Evolutionary conservation across 2,797 vertebrate species (phyloP), one percentile per base, ranked within the genome.

Genomic region (Sciaenops ocellatus): DNA sequence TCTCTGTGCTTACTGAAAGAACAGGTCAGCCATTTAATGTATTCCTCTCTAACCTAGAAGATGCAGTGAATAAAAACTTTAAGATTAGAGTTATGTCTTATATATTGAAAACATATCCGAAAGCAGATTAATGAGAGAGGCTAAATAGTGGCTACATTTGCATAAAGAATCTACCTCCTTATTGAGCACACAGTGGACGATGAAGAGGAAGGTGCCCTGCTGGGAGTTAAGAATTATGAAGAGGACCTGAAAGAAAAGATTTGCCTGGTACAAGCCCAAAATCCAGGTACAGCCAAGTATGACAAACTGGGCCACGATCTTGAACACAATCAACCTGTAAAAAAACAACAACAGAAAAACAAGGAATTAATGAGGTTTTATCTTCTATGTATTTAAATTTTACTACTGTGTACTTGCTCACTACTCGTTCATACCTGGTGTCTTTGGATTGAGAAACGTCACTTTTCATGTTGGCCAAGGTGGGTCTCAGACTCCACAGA

Each of bases 131-230:
- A 44, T 1, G 2, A 11, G 8, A 9, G 7, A 38, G 34, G 8
- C 9, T 38, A 38, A 9, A 9, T 4, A 66, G 12, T 1, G 6
- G n/a, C 22, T 5, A 17, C 17, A 47, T 44, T 5, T 17, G 42
- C 55, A 48, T 16, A 12, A 55, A 52, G 7, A 28, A 17, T 44
- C 17, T 83, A 94, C 95, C 93, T 95, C 93, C 69, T 93, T 90
- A 62, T 94, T 95, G 67, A 95, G 84, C 55, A 92, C 41, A 71
- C 94, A 95, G 84, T 94, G 93, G 57, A 95, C 87, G 0, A 95
- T 90, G 87, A 62, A 95, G 76, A 95, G 94, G 74, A 93, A 92
- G 56, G 94, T 94, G 38, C 94, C 94, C 76, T 95, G 94, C 82
- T 95, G 94, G 11, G 94, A 95, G 86, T 94, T 95, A 4, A 95